These are phyloP conservation scores for Helostoma temminkii DNA, from an alignment of 2,797 vertebrate species.

Conservation along the genomic window DNA sequence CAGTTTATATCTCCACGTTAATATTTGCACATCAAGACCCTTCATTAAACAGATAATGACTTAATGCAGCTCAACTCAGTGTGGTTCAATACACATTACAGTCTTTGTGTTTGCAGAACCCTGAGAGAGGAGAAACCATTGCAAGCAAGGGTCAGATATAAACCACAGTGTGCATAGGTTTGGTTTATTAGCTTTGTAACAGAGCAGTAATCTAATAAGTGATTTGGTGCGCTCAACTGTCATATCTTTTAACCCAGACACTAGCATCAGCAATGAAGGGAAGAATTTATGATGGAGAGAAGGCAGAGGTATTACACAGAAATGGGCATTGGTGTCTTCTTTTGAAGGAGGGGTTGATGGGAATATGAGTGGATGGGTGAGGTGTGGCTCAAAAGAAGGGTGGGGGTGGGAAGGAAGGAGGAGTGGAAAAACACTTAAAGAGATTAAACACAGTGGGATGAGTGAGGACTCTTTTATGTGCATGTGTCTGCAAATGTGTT, in stretches of 20 bases:
- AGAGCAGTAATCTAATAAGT: slow-evolving; percentile 54
- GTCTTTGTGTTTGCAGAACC: background rate
- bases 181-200: slow-evolving; percentile 48
- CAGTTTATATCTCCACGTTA: background rate
- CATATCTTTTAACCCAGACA: slow-evolving; percentile 46
- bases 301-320: slow-evolving; percentile 42
- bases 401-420: slow-evolving; percentile 21
- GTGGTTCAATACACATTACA: background rate
- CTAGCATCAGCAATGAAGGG: slow-evolving; percentile 60
- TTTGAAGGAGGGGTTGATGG: slow-evolving; percentile 59
- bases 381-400: slow-evolving; percentile 17
- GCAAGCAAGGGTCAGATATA: background rate
- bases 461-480: slow-evolving; percentile 65
- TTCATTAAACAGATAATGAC: slow-evolving; percentile 1
- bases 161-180: background rate
- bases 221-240: slow-evolving; percentile 31
- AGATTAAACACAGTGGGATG: slow-evolving; percentile 74
- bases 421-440: slow-evolving; percentile 74
- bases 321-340: slow-evolving; percentile 34
- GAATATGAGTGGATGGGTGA: slow-evolving; percentile 45
- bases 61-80: background rate
- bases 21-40: background rate
- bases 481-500: slow-evolving; percentile 62
- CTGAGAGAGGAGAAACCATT: background rate
- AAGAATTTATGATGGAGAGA: slow-evolving; percentile 59